phyloP scores from a whole-genome alignment of 2,888 invertebrate genomes.

The Cephus sareptanus region DNA sequence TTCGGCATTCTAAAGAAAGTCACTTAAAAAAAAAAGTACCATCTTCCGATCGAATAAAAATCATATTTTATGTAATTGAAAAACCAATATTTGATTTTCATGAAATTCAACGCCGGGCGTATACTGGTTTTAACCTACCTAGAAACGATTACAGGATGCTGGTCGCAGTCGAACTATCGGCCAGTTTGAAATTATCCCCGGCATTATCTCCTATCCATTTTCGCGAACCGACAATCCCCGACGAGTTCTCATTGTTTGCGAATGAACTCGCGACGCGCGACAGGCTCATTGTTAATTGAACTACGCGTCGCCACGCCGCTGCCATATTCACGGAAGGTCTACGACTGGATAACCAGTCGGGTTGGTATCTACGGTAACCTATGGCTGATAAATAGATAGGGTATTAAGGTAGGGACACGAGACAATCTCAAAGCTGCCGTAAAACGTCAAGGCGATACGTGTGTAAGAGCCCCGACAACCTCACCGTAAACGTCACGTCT shows the following conservation, averaged over 20 bases:
- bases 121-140: neutral
- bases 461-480: neutral
- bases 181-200: neutral
- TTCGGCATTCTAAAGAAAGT: neutral
- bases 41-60: neutral
- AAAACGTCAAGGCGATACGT: neutral
- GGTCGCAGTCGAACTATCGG: neutral
- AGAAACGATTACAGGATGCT: neutral
- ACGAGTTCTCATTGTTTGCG: conserved; percentile 62
- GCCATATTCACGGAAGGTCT: conserved; percentile 40
- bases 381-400: too few species aligned
- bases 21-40: neutral
- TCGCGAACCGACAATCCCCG: conserved; percentile 19
- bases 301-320: conserved; percentile 52
- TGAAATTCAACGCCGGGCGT: neutral
- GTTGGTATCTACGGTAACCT: too few species aligned
- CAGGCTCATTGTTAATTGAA: conserved; percentile 61
- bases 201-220: neutral
- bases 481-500: conserved; percentile 33
- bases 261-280: conserved; percentile 53
- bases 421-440: neutral
- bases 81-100: neutral
- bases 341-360: neutral
- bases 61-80: neutral
- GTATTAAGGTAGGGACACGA: neutral